Base-by-base conservation (phyloP, 2,888 invertebrate genomes). In the Cabera pusaria region DNA sequence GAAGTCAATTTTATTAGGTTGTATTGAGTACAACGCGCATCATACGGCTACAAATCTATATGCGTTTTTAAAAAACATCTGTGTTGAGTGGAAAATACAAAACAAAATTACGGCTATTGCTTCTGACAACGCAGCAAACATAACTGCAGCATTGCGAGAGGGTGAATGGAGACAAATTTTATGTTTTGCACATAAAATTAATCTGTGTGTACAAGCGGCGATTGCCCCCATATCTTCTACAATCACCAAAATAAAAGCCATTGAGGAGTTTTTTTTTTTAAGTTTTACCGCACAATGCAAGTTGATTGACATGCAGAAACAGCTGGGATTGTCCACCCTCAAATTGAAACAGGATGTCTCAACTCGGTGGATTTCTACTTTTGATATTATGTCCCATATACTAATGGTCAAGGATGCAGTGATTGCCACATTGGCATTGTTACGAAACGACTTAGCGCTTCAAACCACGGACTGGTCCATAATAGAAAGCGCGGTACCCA, bases 131-230 rank as follows among this genome's bases (percentile, higher is more conserved):
- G 32, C 32, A 1, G n/a, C 17, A 3, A 32, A 32, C 6, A 11
- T 23, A 3, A 24, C 9, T 7, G 23, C 32, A 2, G 32, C 32
- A 6, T 11, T 32, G 10, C 23, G 32, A 8, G 10, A 10, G 6
- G 17, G 17, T 10, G 11, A 18, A 10, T 32, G 23, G 23, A 9
- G 23, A n/a, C 23, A 32, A 7, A 7, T 32, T 1, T 10, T 18
- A 5, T 32, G 32, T 10, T 32, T 32, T 5, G 32, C 32, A 9
- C 18, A 32, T 6, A 23, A 11, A 1, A n/a, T 24, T 4, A 32
- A 32, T 10, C 18, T 32, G 1, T 17, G 16, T 2, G 23, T 32
- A 3, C 32, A 32, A 16, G 3, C 17, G 8, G 18, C 23, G n/a
- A 31, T 14, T 14, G 4, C 3, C 4, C 3, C 14, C 9, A 18